A percentile compares a stretch with the other conserved stretches of the same genome.
These are phyloP conservation scores for Littorina saxatilis DNA, from an alignment of 1,140 invertebrate genomes.

Conservation along the genomic window DNA sequence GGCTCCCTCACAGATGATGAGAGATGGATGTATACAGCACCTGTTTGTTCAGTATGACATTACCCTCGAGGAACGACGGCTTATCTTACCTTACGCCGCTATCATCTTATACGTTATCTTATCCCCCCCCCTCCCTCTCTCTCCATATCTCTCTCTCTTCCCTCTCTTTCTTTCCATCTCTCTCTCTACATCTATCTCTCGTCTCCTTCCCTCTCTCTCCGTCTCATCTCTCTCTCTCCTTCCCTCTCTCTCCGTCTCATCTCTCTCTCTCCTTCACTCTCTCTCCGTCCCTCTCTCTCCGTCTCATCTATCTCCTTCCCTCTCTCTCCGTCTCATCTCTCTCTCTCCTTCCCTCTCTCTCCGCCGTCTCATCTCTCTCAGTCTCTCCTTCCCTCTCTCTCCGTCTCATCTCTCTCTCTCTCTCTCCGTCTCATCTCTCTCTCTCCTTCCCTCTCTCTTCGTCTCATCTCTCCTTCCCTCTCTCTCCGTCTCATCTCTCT, in stretches of 20 bases:
- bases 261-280: too few species aligned
- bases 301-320: too few species aligned
- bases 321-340: not conserved
- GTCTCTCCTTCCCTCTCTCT: not conserved
- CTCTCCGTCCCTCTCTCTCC: too few species aligned
- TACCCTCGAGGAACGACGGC: too few species aligned
- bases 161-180: not conserved
- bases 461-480: not conserved
- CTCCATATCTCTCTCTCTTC: slow-evolving; percentile 9
- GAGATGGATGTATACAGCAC: too few species aligned
- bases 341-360: not conserved
- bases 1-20: too few species aligned
- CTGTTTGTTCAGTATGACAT: too few species aligned
- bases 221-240: too few species aligned
- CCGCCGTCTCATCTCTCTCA: not conserved
- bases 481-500: not conserved
- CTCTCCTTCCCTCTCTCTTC: not conserved
- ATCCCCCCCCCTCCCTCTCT: slow-evolving; percentile 2
- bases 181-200: not conserved
- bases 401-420: not conserved
- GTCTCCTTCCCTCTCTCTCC: not conserved
- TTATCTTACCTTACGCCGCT: slow-evolving; percentile 22
- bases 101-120: not conserved
- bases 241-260: not conserved
- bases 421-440: not conserved